phyloP scores from a whole-genome alignment of 2,113 vertebrate genomes.

The Grallaria varia region DNA sequence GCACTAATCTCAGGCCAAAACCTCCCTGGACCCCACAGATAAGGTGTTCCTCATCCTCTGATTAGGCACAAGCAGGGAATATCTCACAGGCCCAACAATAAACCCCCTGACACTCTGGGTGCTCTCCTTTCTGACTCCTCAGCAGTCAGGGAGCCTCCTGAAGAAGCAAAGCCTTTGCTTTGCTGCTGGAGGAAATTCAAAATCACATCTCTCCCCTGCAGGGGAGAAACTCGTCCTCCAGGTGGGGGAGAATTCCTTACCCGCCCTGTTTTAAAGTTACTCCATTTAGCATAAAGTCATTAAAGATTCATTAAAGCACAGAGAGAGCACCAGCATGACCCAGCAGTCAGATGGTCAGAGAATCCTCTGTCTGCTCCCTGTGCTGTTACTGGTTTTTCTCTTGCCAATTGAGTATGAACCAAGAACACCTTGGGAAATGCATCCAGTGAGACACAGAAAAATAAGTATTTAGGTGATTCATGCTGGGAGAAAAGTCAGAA shows the following conservation, averaged over 20 bases:
- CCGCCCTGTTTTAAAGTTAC: not conserved
- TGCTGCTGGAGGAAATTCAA: not conserved
- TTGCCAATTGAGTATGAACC: not conserved
- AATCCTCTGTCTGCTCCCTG: not conserved
- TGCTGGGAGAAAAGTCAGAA: not conserved
- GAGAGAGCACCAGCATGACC: not conserved
- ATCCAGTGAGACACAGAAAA: slow-evolving; percentile 2
- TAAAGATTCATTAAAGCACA: not conserved
- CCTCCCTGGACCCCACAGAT: not conserved
- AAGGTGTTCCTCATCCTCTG: slow-evolving; percentile 14
- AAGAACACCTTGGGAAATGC: slow-evolving; percentile 26
- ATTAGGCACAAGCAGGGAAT: not conserved
- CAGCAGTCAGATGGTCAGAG: not conserved
- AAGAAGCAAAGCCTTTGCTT: not conserved
- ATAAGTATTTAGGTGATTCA: not conserved
- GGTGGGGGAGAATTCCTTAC: not conserved
- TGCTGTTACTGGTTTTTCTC: not conserved
- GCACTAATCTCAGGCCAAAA: slow-evolving; percentile 56
- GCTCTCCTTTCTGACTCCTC: not conserved
- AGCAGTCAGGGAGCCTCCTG: not conserved
- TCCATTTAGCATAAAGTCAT: not conserved
- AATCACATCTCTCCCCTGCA: not conserved
- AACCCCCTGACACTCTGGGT: not conserved
- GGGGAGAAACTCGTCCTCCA: not conserved
- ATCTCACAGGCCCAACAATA: not conserved